phyloP scores from a whole-genome alignment of 2,888 invertebrate species.

The Clostera curtula region DNA sequence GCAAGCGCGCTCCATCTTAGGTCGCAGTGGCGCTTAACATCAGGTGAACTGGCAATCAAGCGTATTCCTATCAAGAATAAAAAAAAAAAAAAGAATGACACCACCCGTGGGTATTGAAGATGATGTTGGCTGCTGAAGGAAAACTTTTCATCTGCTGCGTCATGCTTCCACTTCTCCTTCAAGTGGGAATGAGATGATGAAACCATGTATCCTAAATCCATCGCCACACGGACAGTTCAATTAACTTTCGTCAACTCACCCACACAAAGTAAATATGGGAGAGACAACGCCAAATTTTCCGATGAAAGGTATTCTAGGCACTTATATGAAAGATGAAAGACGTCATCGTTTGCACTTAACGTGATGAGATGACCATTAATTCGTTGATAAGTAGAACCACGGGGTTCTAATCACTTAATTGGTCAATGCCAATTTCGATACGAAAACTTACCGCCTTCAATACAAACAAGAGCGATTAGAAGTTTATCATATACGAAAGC shows the following conservation, averaged over 20 bases:
- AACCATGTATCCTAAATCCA: too few relatives aligned
- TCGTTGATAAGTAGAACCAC: slow-evolving; percentile 45
- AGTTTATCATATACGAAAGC: too few relatives aligned
- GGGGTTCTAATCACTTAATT: slow-evolving; percentile 63
- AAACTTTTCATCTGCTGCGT: not conserved
- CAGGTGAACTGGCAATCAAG: too few relatives aligned
- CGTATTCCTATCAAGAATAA: too few relatives aligned
- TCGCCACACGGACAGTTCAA: not conserved
- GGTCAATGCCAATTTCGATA: slow-evolving; percentile 47
- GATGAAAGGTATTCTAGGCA: slow-evolving; percentile 10
- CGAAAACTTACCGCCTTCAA: too few relatives aligned
- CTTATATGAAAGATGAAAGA: slow-evolving; percentile 23
- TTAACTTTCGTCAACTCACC: slow-evolving; percentile 1
- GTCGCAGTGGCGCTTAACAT: too few relatives aligned
- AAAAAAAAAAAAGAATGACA: too few relatives aligned
- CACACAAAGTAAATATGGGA: slow-evolving; percentile 3
- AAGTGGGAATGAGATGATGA: not conserved
- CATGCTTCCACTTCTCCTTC: not conserved
- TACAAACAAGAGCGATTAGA: too few relatives aligned
- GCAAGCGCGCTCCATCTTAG: too few relatives aligned
- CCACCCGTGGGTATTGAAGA: too few relatives aligned
- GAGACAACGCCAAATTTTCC: slow-evolving; percentile 3
- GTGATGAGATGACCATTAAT: slow-evolving; percentile 44
- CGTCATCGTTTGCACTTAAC: slow-evolving; percentile 39
- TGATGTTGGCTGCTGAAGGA: too few relatives aligned